Conservation (phyloP, 2,113 vertebrate species). For the Oncorhynchus clarkii region DNA sequence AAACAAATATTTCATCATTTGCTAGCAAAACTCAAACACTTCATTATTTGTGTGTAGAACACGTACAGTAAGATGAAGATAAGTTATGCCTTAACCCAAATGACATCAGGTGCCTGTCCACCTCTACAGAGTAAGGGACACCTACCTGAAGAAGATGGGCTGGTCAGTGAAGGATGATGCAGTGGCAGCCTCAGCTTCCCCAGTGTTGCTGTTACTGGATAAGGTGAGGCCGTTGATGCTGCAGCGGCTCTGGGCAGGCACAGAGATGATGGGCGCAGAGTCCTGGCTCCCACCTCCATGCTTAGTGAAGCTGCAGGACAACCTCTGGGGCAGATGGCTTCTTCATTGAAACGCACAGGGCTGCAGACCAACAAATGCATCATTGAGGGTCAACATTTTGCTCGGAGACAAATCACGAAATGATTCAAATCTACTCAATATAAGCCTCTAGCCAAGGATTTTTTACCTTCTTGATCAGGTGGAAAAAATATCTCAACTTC, state of each 20-base stretch:
- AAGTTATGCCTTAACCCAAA: no score
- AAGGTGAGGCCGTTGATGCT: slow-evolving; percentile 70
- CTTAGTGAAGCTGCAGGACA: slow-evolving; percentile 87
- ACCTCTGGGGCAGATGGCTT: slow-evolving; percentile 80
- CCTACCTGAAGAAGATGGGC: slow-evolving; percentile 93
- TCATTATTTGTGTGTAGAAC: no score
- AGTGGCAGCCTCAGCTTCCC: slow-evolving; percentile 58
- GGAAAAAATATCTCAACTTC: slow-evolving; percentile 92
- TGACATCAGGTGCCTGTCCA: background rate
- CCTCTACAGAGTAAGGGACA: background rate
- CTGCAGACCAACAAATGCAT: slow-evolving; percentile 33
- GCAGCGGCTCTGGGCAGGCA: slow-evolving; percentile 79
- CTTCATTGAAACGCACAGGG: slow-evolving; percentile 67
- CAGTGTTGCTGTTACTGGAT: slow-evolving; percentile 55
- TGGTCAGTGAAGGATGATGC: slow-evolving; percentile 80
- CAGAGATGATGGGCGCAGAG: slow-evolving; percentile 86
- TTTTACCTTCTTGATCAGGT: slow-evolving; percentile 89
- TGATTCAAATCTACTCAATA: background rate
- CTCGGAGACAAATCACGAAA: no score
- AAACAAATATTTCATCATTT: background rate
- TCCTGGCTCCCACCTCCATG: slow-evolving; percentile 76
- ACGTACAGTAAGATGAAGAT: no score
- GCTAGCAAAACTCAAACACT: background rate
- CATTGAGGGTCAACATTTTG: no score
- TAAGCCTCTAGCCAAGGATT: background rate